These are phyloP conservation scores for Sisor rabdophorus DNA, from an alignment of 2,113 vertebrate genomes.

Conservation along the genomic window DNA sequence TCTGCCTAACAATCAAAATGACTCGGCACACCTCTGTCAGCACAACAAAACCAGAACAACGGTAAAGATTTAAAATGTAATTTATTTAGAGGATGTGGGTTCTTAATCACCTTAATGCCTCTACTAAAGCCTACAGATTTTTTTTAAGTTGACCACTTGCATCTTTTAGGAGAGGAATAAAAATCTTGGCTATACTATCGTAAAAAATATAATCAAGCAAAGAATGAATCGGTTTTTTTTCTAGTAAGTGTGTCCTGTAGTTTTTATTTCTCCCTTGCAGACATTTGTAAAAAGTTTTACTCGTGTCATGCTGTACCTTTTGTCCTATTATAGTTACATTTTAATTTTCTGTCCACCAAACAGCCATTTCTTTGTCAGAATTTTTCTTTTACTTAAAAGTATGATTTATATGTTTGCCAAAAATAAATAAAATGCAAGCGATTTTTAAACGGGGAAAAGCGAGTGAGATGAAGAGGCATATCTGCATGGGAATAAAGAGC, in stretches of 20 bases:
- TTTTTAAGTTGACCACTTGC: too few species aligned
- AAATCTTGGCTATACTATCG: neutral
- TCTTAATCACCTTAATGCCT: slow-evolving; percentile 5
- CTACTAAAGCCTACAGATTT: neutral
- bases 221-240: neutral
- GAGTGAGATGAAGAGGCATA: neutral
- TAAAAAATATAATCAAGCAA: neutral
- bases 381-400: too few species aligned
- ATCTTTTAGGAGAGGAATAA: neutral
- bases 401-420: too few species aligned
- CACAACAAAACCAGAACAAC: slow-evolving; percentile 64
- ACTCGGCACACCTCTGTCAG: slow-evolving; percentile 64
- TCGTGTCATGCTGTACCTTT: neutral
- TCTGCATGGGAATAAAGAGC: slow-evolving; percentile 15
- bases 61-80: neutral
- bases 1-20: slow-evolving; percentile 57
- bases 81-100: slow-evolving; percentile 11
- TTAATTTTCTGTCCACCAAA: too few species aligned
- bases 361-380: too few species aligned
- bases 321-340: too few species aligned
- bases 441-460: neutral
- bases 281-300: neutral
- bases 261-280: neutral
- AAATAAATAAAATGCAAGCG: too few species aligned
- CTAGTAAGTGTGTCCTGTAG: neutral